A percentile compares a stretch with the other conserved stretches of the same genome.
Conservation (phyloP, 2,888 invertebrate genomes). For the Trissonchulus sp. region DNA sequence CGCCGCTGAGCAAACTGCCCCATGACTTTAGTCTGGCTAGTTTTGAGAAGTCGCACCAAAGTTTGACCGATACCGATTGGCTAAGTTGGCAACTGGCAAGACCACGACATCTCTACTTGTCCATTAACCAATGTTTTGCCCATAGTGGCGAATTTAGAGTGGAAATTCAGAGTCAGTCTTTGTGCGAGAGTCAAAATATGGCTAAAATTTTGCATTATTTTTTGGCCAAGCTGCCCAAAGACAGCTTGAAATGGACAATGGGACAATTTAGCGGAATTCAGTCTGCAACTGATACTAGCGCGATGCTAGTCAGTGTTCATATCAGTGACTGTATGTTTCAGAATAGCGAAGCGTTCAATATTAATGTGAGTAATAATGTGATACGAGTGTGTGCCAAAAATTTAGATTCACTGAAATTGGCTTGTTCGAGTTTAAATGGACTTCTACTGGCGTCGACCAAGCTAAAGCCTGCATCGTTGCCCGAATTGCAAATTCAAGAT, state of each 20-base stretch:
- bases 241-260: background rate
- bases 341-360: no score
- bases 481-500: conserved; percentile 50
- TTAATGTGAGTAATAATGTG: no score
- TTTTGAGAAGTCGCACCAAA: background rate
- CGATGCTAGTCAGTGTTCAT: no score
- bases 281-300: no score
- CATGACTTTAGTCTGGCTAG: background rate
- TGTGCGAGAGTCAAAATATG: conserved; percentile 24
- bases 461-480: no score
- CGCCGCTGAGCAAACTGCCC: background rate
- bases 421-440: conserved; percentile 27
- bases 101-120: conserved; percentile 10
- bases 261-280: background rate
- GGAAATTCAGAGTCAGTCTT: conserved; percentile 17
- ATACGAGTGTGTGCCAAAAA: background rate
- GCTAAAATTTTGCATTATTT: conserved; percentile 36
- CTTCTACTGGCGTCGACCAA: no score
- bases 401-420: background rate
- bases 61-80: no score
- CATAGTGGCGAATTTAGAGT: no score
- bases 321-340: no score
- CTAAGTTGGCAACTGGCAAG: background rate
- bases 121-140: no score
- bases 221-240: conserved; percentile 26